Percentiles rank a stretch among this genome's conserved stretches.
These are phyloP conservation scores for Pogona vitticeps DNA, from an alignment of 2,113 vertebrate genomes.

Conservation along the genomic window DNA sequence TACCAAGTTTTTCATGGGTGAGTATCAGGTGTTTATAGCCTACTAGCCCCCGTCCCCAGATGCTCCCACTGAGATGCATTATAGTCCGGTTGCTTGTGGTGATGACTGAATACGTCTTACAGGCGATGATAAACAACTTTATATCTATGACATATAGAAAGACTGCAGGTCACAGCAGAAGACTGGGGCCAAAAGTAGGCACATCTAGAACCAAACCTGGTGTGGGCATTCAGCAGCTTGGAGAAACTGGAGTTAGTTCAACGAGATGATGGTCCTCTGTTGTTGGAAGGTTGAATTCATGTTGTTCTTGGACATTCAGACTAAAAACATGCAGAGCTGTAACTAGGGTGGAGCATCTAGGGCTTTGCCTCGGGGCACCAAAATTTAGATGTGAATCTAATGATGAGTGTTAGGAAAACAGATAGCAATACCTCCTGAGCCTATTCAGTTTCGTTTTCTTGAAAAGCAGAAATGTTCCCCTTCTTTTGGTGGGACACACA, in stretches of 20 bases:
- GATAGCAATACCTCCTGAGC: too few relatives aligned
- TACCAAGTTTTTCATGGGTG: background rate
- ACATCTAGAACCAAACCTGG: background rate
- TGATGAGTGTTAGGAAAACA: too few relatives aligned
- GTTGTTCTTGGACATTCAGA: background rate
- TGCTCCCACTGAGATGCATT: background rate
- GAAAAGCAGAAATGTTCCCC: too few relatives aligned
- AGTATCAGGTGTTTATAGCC: background rate
- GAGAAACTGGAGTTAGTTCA: background rate
- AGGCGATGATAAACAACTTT: background rate
- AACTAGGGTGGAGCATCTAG: too few relatives aligned
- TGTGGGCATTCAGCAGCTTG: background rate
- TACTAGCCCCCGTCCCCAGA: background rate
- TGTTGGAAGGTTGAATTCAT: background rate
- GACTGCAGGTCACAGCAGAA: background rate
- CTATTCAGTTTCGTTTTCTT: too few relatives aligned
- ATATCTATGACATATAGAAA: background rate
- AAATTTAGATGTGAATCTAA: too few relatives aligned
- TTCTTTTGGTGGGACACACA: too few relatives aligned
- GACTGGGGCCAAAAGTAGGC: too few relatives aligned
- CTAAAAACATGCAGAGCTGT: background rate
- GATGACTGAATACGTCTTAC: background rate
- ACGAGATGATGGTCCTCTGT: background rate
- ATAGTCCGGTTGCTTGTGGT: background rate
- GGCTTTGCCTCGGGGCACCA: too few relatives aligned